phyloP scores from a whole-genome alignment of 2,888 invertebrate species.

The Torymus texanus region DNA sequence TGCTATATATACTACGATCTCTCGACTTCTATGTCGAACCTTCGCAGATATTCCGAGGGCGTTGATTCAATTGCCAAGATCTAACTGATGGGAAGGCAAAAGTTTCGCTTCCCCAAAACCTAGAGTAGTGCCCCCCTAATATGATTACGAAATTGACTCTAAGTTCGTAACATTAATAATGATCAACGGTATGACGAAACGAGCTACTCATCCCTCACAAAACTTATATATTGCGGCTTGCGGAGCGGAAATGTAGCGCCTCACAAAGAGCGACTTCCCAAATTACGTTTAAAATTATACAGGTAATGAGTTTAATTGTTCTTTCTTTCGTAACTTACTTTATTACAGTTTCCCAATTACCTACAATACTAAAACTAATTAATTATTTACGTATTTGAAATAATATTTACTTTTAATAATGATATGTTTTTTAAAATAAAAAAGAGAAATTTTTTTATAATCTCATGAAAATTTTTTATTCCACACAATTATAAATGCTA shows the following conservation, averaged over 20 bases:
- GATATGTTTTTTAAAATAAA: too few species aligned
- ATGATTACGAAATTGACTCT: conserved; percentile 14
- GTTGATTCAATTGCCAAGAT: conserved; percentile 32
- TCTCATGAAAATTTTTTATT: too few species aligned
- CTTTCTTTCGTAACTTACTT: too few species aligned
- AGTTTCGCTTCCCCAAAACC: background rate
- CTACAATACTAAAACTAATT: too few species aligned
- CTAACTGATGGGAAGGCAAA: background rate
- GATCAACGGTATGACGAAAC: background rate
- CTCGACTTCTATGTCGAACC: background rate
- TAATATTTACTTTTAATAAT: too few species aligned
- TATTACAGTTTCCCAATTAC: too few species aligned
- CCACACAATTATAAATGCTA: too few species aligned
- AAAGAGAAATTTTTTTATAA: too few species aligned
- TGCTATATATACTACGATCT: background rate
- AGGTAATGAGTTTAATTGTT: too few species aligned
- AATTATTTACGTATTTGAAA: too few species aligned
- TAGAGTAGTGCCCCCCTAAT: background rate
- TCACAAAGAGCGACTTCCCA: background rate
- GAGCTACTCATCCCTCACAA: background rate
- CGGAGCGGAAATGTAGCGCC: background rate
- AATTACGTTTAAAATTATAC: too few species aligned
- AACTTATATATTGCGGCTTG: background rate
- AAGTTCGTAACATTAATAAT: conserved; percentile 16
- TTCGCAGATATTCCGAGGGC: background rate